A percentile compares a stretch with the other conserved stretches of the same genome.
phyloP scores from a whole-genome alignment of 2,113 vertebrate species.

The Fulmarus glacialis region DNA sequence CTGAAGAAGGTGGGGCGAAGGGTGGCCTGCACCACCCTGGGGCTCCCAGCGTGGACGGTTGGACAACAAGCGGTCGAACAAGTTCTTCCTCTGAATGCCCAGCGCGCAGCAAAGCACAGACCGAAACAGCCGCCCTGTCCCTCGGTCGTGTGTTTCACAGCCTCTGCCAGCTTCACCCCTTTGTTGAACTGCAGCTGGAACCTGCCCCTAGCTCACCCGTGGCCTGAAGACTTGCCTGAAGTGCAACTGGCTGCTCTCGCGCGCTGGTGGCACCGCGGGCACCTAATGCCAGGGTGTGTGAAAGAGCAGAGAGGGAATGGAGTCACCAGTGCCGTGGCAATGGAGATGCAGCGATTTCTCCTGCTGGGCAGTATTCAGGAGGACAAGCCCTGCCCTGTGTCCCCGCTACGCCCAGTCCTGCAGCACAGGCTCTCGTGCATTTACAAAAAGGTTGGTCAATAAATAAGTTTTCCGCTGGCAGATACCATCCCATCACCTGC shows the following conservation, averaged over 20 bases:
- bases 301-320: accelerated
- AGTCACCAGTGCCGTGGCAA: accelerated
- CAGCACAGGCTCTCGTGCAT: accelerated
- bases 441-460: accelerated
- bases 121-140: not conserved
- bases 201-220: not conserved
- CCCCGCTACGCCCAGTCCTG: not conserved
- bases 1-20: not conserved
- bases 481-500: not conserved
- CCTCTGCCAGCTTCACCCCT: not conserved
- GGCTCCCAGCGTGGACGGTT: not conserved
- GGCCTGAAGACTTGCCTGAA: not conserved
- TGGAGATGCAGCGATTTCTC: not conserved
- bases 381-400: not conserved
- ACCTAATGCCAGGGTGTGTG: accelerated
- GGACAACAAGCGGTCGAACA: not conserved
- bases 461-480: not conserved
- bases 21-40: not conserved
- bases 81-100: constrained; percentile 13
- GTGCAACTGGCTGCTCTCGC: accelerated
- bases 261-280: accelerated
- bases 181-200: not conserved
- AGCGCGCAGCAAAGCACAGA: not conserved
- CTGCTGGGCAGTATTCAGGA: not conserved
- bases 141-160: not conserved